Conservation (phyloP, 2,888 invertebrate species). For the Monoplex corrugatus region DNA sequence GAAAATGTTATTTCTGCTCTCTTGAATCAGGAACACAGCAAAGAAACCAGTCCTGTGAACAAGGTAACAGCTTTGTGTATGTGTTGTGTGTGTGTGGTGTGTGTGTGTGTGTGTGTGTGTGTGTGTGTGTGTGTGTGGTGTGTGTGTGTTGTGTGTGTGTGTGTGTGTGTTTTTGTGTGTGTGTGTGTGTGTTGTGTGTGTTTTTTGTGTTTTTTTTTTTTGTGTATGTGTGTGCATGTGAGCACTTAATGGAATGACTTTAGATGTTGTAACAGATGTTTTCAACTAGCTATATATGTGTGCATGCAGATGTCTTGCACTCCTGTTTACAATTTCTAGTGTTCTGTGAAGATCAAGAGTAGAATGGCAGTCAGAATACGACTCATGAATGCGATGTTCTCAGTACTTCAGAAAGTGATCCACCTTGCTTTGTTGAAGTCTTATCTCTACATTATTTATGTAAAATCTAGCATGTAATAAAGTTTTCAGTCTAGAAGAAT, state of each 20-base stretch:
- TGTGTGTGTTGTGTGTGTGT: slow-evolving; percentile 11
- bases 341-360: too few relatives aligned
- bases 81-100: not conserved
- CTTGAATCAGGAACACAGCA: not conserved
- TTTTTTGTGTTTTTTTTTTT: not conserved
- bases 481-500: too few relatives aligned
- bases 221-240: not conserved
- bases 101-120: not conserved
- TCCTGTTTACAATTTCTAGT: too few relatives aligned
- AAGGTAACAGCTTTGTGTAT: not conserved
- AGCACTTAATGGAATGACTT: not conserved
- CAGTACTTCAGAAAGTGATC: too few relatives aligned
- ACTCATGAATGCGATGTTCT: too few relatives aligned
- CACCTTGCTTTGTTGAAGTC: too few relatives aligned
- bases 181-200: not conserved
- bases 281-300: too few relatives aligned
- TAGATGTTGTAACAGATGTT: too few relatives aligned
- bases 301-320: too few relatives aligned
- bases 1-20: not conserved
- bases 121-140: not conserved
- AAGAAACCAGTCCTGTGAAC: not conserved
- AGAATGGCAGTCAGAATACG: too few relatives aligned
- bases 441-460: too few relatives aligned
- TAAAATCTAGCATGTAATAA: too few relatives aligned
- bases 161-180: not conserved